Percentiles rank a stretch among this genome's conserved stretches.
These are phyloP conservation scores for Suricata suricatta DNA, from an alignment of 2,113 vertebrate species.

Conservation along the genomic window DNA sequence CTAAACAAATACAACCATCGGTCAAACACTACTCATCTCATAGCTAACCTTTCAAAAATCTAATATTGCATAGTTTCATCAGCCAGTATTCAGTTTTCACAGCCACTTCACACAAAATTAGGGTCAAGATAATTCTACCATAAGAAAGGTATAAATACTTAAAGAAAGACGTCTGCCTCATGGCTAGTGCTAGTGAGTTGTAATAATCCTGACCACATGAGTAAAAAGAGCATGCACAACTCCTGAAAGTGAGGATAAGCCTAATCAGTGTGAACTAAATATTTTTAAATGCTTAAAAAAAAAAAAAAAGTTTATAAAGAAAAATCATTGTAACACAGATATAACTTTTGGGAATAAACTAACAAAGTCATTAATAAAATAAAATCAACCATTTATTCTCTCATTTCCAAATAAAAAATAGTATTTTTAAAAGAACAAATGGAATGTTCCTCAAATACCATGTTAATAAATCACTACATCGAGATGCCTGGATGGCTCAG, in stretches of 20 bases:
- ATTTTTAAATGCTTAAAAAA: slow-evolving; percentile 83
- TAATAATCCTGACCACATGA: slow-evolving; percentile 92
- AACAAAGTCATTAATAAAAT: slow-evolving; percentile 29
- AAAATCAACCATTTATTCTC: slow-evolving; percentile 26
- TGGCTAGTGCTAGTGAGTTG: slow-evolving; percentile 77
- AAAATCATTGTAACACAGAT: slow-evolving; percentile 55
- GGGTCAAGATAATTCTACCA: slow-evolving; percentile 60
- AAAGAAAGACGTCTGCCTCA: slow-evolving; percentile 73
- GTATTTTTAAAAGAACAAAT: slow-evolving; percentile 11
- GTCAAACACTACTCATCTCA: neutral
- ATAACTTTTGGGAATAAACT: slow-evolving; percentile 34
- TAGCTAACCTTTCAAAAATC: slow-evolving; percentile 28
- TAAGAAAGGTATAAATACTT: slow-evolving; percentile 69
- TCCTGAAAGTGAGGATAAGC: slow-evolving; percentile 92
- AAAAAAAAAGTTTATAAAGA: slow-evolving; percentile 47
- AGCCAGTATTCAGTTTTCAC: slow-evolving; percentile 65
- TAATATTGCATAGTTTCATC: slow-evolving; percentile 71
- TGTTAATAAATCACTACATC: slow-evolving; percentile 84
- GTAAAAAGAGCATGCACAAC: slow-evolving; percentile 92
- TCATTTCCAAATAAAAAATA: slow-evolving; percentile 58
- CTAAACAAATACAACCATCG: slow-evolving; percentile 4
- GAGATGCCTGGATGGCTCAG: slow-evolving; percentile 52
- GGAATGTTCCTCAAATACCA: slow-evolving; percentile 84
- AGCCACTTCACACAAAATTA: slow-evolving; percentile 75
- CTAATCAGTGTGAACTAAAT: slow-evolving; percentile 91